These are phyloP conservation scores for Acanthornis magna DNA, from an alignment of 2,797 vertebrate species.

Conservation along the genomic window DNA sequence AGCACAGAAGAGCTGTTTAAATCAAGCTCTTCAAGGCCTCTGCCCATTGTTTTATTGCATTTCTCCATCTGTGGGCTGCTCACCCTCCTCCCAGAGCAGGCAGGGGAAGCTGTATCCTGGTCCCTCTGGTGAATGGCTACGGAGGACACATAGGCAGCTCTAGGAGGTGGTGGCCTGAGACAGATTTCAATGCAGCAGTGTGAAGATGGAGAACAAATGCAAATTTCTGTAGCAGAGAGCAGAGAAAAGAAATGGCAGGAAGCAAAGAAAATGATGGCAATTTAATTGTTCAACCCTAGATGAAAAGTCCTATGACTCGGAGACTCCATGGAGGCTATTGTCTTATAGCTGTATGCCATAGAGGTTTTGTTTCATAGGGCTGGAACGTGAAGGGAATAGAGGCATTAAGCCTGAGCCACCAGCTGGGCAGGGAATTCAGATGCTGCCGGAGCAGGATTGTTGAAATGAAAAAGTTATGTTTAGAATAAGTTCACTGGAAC, in stretches of 20 bases:
- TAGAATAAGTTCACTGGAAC: conserved; percentile 32
- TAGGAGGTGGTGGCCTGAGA: neutral
- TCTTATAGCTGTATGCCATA: neutral
- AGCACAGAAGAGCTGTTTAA: neutral
- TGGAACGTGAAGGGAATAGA: neutral
- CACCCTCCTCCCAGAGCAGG: neutral
- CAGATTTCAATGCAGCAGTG: neutral
- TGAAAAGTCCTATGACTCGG: neutral
- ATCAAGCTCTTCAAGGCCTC: neutral
- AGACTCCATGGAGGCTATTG: neutral
- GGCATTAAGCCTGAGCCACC: neutral
- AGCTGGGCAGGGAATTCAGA: neutral
- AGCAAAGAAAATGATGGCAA: neutral
- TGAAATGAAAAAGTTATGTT: conserved; percentile 28
- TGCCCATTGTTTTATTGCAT: neutral
- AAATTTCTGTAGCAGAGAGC: neutral
- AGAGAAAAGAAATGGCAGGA: neutral
- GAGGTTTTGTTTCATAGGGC: neutral
- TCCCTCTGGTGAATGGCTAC: neutral
- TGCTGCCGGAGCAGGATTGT: neutral
- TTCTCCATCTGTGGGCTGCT: neutral
- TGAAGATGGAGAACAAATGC: neutral
- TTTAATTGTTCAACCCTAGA: neutral
- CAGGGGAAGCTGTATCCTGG: neutral
- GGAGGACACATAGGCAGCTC: neutral